phyloP scores from a whole-genome alignment of 1,140 invertebrate species.

The Orchestia grillus region DNA sequence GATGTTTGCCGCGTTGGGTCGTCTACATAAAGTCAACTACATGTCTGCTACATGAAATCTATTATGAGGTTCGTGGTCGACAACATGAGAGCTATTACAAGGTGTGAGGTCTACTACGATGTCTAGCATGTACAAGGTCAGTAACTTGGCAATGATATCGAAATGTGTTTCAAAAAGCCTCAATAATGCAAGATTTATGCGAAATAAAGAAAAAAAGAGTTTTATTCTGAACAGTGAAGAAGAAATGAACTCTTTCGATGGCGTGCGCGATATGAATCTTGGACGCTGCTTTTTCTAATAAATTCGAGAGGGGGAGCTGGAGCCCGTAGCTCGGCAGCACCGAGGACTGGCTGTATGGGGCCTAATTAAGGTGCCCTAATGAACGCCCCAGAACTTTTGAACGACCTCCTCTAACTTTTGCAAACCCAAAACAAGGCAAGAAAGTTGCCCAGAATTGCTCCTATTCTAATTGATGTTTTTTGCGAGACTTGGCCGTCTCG shows the following conservation, averaged over 20 bases:
- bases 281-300: not conserved
- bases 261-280: not conserved
- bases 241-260: not conserved
- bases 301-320: not conserved
- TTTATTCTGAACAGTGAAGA: not conserved
- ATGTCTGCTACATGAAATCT: too few species aligned
- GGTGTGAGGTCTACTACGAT: too few species aligned
- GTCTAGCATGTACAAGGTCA: not conserved
- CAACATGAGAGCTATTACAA: too few species aligned
- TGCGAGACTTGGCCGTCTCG: not conserved
- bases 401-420: slow-evolving; percentile 49
- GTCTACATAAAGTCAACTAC: too few species aligned
- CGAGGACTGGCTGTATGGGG: not conserved
- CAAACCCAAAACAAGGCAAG: slow-evolving; percentile 44
- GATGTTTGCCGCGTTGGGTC: too few species aligned
- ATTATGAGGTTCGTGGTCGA: too few species aligned
- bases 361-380: slow-evolving; percentile 30
- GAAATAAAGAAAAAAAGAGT: not conserved
- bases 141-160: too few species aligned
- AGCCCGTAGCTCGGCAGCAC: not conserved
- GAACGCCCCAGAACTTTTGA: slow-evolving; percentile 33
- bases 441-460: slow-evolving; percentile 40
- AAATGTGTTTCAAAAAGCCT: too few species aligned
- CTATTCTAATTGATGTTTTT: slow-evolving; percentile 53
- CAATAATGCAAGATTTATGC: not conserved